Percentiles rank a stretch among this genome's conserved stretches.
phyloP scores from a whole-genome alignment of 2,113 vertebrate species.

The Micronisus gabar region DNA sequence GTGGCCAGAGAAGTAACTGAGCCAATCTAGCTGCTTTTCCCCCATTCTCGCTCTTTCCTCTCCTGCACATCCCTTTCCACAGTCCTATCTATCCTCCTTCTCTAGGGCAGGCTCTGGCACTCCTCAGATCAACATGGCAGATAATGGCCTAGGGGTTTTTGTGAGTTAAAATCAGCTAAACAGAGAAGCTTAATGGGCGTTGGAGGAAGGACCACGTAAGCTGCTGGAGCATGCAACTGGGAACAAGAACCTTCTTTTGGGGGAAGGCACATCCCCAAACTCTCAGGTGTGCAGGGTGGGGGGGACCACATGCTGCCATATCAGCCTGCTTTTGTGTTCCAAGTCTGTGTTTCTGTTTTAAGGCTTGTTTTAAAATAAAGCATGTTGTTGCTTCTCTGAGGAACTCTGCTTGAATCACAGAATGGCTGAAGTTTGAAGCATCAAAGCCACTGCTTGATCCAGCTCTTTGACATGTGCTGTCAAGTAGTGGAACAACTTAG shows the following conservation, averaged over 20 bases:
- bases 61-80: neutral
- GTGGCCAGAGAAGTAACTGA: neutral
- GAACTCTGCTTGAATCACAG: neutral
- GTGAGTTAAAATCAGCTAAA: neutral
- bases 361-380: neutral
- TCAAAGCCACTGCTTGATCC: neutral
- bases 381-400: neutral
- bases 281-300: neutral
- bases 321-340: neutral
- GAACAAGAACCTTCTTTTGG: neutral
- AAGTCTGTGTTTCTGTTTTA: neutral
- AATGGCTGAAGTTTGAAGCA: neutral
- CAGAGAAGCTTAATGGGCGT: neutral
- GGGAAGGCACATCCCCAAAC: neutral
- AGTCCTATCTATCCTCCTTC: neutral
- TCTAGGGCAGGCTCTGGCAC: neutral
- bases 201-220: neutral
- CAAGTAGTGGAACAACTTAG: neutral
- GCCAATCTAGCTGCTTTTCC: neutral
- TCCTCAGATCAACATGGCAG: neutral
- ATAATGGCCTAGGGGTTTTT: accelerated
- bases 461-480: neutral
- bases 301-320: neutral
- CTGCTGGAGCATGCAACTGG: neutral
- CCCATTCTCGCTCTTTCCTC: neutral